Base-by-base conservation (phyloP, 2,113 vertebrate species). In the Hemiscyllium ocellatum region DNA sequence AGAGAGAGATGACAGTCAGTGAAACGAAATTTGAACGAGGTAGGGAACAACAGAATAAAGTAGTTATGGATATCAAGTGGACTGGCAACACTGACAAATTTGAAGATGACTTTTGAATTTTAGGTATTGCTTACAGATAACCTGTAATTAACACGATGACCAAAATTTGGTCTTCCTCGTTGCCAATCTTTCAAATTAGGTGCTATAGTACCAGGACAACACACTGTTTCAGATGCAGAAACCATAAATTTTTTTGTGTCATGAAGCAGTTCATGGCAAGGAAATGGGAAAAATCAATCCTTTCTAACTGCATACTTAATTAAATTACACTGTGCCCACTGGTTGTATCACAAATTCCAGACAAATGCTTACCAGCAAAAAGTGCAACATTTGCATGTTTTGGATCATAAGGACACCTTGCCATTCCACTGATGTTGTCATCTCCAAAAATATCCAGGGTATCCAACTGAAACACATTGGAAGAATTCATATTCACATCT, bases 321-420 rank as follows among this genome's bases (percentile, higher is more conserved):
- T 42, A 29, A 90, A 61, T 90, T 56, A 52, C 22, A 61, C 26
- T 90, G 24, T 90, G 87, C 17, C 87, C 29, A 26, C 26, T 90
- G 10, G 2, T 61, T 29, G 10, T 1, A 68, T 22, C 4, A 93
- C 61, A 93, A 26, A 29, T 12, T 70, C 69, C 52, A 72, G 12
- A 50, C 22, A 95, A 61, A 95, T 47, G 29, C 97, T 98, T 98
- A 99, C 99, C 98, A 97, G 99, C 99, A 66, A 99, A 99, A 96
- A 99, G 97, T 0, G 99, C 99, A 4, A 99, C 97, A 0, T 99
- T 99, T 97, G 98, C 98, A 93, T 99, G 99, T 96, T 99, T 99
- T 97, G 99, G 98, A 96, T 99, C 99, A 12, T 99, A 99, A 0
- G 99, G 99, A 97, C 99, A 99, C 85, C 99, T 98, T 56, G 99